phyloP scores from a whole-genome alignment of 2,113 vertebrate genomes.

The Toxotes chatareus region DNA sequence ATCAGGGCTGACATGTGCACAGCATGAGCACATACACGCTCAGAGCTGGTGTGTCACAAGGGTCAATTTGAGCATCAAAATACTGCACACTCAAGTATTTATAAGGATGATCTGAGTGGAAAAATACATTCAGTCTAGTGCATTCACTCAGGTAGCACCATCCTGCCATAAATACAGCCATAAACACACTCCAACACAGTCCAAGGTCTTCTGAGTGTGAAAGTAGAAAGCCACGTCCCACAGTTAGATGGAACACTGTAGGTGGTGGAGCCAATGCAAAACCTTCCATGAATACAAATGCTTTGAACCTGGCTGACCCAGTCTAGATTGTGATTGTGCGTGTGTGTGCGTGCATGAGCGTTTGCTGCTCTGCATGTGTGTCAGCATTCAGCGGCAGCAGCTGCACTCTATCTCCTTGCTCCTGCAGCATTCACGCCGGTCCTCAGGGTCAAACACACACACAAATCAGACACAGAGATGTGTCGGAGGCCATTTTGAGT shows the following conservation, averaged over 20 bases:
- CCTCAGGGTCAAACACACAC: constrained; percentile 80
- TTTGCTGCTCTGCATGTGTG: constrained; percentile 65
- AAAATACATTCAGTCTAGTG: constrained; percentile 59
- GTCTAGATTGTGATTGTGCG: constrained; percentile 74
- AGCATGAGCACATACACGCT: constrained; percentile 13
- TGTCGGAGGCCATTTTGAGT: constrained; percentile 81
- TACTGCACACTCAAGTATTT: constrained; percentile 51
- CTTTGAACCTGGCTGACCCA: constrained; percentile 80
- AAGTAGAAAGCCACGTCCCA: constrained; percentile 75
- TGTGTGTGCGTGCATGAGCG: neutral
- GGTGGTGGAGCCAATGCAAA: constrained; percentile 83
- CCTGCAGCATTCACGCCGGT: constrained; percentile 69
- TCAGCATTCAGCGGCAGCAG: constrained; percentile 71
- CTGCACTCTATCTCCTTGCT: constrained; percentile 76
- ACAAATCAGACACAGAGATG: constrained; percentile 79
- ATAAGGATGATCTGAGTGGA: constrained; percentile 53
- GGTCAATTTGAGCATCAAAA: constrained; percentile 60
- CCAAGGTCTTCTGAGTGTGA: constrained; percentile 74
- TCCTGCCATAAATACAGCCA: constrained; percentile 65
- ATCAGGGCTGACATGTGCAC: constrained; percentile 15
- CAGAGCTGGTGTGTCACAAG: constrained; percentile 26
- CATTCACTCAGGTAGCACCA: constrained; percentile 57
- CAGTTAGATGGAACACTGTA: constrained; percentile 81
- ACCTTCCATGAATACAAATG: constrained; percentile 83
- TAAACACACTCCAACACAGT: constrained; percentile 71